Base-by-base conservation (phyloP, 1,140 invertebrate species). In the Drosophila kurseongensis region DNA sequence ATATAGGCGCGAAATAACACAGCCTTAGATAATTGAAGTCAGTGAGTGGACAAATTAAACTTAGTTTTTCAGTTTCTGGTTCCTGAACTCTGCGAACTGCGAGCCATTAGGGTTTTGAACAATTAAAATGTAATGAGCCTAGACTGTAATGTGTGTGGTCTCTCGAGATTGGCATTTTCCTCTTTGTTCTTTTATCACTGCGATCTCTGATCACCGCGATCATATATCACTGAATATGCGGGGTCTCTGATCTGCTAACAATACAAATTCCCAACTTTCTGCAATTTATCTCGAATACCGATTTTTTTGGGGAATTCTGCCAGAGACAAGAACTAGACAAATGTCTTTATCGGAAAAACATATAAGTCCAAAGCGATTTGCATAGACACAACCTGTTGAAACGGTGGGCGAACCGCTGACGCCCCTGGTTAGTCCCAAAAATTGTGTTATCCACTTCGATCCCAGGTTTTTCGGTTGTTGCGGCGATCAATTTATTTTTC, bases 401-500 rank as follows among this genome's bases (percentile, higher is more conserved):
- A 32, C 40, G 36, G 41, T 36, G 72, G 73, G 52, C 72, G 52
- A 35, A 27, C 27, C 48, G 40, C 52, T n/a, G 18, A 75, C 51
- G 71, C 71, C 71, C 32, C 41, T 66, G 59, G 73, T 66, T 68
- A 66, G 61, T 42, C 61, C 72, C 61, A 13, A 66, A 75, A 77
- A 71, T 41, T 61, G 67, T 67, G 72, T 80, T 72, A 42, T 75
- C 51, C 60, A 18, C 47, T 27, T 61, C 51, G 61, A 67, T 61
- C 58, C 29, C 7, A 57, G 44, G 50, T 63, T 81, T 47, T 66
- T 54, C 62, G 52, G 59, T 32, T 55, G 27, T 60, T 56, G 58
- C 47, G 50, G 58, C 75, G 75, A 83, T 88, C 77, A 84, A 74
- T 79, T 80, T 80, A 71, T 74, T 89, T 48, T 89, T 74, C 47